Evolutionary conservation across 1,140 invertebrate genomes (phyloP), one percentile per base, ranked within the genome.

Genomic region (Calosoma granatense): DNA sequence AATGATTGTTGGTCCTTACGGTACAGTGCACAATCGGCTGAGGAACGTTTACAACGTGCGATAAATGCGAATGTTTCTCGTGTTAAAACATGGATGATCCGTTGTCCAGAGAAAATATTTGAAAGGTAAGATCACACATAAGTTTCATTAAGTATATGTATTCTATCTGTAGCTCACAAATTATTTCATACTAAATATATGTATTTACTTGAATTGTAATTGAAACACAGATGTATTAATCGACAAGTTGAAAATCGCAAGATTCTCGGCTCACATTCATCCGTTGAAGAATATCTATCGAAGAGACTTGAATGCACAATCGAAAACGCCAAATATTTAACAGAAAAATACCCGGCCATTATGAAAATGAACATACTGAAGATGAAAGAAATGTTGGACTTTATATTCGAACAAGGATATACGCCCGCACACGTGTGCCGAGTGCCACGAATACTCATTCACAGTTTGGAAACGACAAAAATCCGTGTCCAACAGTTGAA

Each of bases 41-140:
- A 67, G 56, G 6, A 70, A 26, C 66, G 76, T 2, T 56, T 79
- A 20, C 63, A 71, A 52, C 61, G 65, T 2, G 72, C 71, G 0
- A 71, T 70, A 60, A 56, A 67, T 17, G 68, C 70, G 15, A 71
- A 75, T 15, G 67, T 79, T 19, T 66, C 67, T 26, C 70, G 68
- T 55, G 64, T 78, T 2, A 79, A 78, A 67, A 77, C 78, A 0
- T 80, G 78, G 78, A 78, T 80, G 76, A 66, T 80, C 9, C 67
- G 77, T 17, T 77, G 72, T 53, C 65, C 71, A 2, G 67, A 69
- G 47, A 62, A 70, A 2, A 71, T 71, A 56, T 61, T 76, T 22
- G 68, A 74, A 53, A 73, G 65, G 71, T 72, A 64, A 63, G 61
- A 51, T 59, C 47, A 56, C 39, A 39, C 19, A 41, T 26, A 15